Percentiles rank a stretch among this genome's conserved stretches.
phyloP scores from a whole-genome alignment of 2,113 vertebrate species.

The Terrapene triunguis region DNA sequence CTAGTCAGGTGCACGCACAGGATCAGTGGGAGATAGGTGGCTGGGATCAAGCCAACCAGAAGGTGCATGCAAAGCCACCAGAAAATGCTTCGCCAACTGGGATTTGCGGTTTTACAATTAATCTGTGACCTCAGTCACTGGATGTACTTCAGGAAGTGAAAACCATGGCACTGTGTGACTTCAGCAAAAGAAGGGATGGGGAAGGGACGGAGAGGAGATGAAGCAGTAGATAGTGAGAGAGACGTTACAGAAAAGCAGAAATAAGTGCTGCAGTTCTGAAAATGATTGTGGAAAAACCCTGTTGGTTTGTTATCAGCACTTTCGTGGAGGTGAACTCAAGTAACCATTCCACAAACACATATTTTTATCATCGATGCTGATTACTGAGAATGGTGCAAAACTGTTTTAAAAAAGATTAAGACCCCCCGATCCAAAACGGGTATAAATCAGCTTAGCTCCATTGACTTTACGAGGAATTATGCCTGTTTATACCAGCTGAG shows the following conservation, averaged over 20 bases:
- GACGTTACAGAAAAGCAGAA: slow-evolving; percentile 69
- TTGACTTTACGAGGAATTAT: not conserved
- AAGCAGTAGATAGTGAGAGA: slow-evolving; percentile 31
- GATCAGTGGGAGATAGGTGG: not conserved
- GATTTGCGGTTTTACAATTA: slow-evolving; percentile 18
- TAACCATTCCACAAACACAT: slow-evolving; percentile 52
- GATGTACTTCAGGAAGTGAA: slow-evolving; percentile 39
- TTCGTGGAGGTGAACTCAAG: slow-evolving; percentile 69
- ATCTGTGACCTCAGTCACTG: slow-evolving; percentile 50
- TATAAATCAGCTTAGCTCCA: not conserved
- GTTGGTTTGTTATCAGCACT: slow-evolving; percentile 67
- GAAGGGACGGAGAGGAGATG: slow-evolving; percentile 56
- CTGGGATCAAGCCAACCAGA: not conserved
- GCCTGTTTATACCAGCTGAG: slow-evolving; percentile 36
- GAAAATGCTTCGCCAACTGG: not conserved
- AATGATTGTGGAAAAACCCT: slow-evolving; percentile 70
- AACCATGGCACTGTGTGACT: not conserved
- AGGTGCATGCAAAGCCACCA: not conserved
- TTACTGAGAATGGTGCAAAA: not conserved
- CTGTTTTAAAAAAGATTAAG: not conserved
- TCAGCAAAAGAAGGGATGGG: not conserved
- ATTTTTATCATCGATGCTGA: not conserved
- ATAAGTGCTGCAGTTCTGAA: slow-evolving; percentile 42
- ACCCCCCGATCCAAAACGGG: not conserved
- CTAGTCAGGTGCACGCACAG: not conserved